Evolutionary conservation across 1,140 invertebrate genomes (phyloP), one percentile per base, ranked within the genome.

Genomic region (Chrysoperla carnea): DNA sequence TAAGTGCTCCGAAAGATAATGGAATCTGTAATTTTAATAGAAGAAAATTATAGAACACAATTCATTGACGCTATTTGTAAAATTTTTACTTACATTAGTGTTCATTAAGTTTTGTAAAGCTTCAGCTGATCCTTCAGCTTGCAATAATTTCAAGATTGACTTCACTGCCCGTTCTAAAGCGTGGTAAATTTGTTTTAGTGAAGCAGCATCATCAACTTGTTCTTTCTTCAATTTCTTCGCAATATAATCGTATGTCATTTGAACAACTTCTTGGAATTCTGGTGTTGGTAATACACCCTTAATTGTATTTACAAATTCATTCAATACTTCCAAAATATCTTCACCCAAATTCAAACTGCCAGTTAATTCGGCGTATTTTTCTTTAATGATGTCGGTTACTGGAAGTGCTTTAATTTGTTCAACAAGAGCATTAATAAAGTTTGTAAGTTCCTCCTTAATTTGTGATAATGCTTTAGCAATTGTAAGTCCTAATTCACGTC

Each of bases 381-480:
- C 66, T 46, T 74, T 69, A 0, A 72, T 44, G 2, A 67, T 52
- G 7, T 67, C 64, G 29, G 73, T 60, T 33, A 73, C 49, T 0
- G 74, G 74, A 4, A 76, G 52, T 9, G 64, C 59, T 36, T 69
- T 67, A 1, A 73, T 38, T 47, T 75, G 68, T 40, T 74, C 63
- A 3, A 57, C 51, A 3, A 74, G 29, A 9, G 66, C 50, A 1
- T 59, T 40, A 3, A 52, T 40, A 8, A 73, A 54, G 8, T 69
- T 67, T 7, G 65, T 58, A 1, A 70, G 12, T n/a, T 70, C 62
- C 33, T 63, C 59, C 7, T 61, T 56, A 8, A 71, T 49, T 12
- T 66, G 59, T 13, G 60, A 57, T 9, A 62, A 46, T 2, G 61
- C 48, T 50, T 72, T 69, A 15, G 62, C 52, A 2, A 66, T 8